Percentiles rank a stretch among this genome's conserved stretches.
Conservation (phyloP, 64 coral and sea anemone genomes). For the Montipora sp. region DNA sequence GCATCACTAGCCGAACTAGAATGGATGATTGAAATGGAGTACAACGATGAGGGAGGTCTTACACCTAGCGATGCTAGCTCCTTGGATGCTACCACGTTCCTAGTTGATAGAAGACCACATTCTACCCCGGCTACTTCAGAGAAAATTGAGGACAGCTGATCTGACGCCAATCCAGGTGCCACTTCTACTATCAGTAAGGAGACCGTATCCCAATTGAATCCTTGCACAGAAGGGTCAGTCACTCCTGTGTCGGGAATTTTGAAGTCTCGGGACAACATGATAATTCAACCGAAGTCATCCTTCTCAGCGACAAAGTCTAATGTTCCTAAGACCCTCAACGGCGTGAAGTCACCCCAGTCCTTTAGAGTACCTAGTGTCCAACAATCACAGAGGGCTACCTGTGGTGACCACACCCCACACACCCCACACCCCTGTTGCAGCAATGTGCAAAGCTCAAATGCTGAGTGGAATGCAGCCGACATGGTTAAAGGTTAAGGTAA, state of each 20-base stretch:
- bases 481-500: too few relatives aligned
- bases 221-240: neutral
- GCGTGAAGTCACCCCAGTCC: neutral
- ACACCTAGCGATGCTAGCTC: neutral
- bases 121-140: neutral
- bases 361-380: neutral
- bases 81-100: neutral
- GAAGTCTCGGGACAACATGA: too few relatives aligned
- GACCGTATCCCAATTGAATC: neutral
- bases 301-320: neutral
- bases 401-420: neutral
- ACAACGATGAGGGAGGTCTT: neutral
- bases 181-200: neutral
- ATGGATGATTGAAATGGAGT: too few relatives aligned
- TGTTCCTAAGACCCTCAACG: neutral
- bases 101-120: neutral
- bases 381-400: neutral
- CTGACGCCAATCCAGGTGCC: neutral
- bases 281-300: too few relatives aligned
- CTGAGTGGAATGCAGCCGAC: conserved; percentile 32
- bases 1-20: neutral
- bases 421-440: neutral
- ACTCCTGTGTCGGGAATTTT: too few relatives aligned
- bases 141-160: too few relatives aligned
- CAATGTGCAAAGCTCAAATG: conserved; percentile 37